A percentile compares a stretch with the other conserved stretches of the same genome.
Evolutionary conservation across 2,113 vertebrate genomes (phyloP).

Genomic region (Tautogolabrus adspersus): DNA sequence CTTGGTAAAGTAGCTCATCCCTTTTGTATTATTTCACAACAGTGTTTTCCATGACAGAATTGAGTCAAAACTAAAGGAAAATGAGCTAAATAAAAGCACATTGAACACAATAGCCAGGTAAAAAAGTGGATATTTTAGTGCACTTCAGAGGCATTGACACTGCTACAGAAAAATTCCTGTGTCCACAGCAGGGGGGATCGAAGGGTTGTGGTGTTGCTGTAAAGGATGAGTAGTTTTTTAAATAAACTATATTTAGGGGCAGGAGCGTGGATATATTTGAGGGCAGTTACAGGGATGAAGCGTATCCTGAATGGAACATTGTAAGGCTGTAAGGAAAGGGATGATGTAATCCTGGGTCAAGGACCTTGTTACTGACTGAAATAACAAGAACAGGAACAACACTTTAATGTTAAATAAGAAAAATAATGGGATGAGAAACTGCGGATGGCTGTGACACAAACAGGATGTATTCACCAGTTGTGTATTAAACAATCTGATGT

Average conservation of each 20-base stretch:
- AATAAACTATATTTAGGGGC: neutral
- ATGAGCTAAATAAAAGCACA: neutral
- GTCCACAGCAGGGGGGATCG: neutral
- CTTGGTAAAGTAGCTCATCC: no score
- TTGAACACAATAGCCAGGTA: neutral
- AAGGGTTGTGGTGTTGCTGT: neutral
- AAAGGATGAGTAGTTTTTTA: neutral
- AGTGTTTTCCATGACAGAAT: no score
- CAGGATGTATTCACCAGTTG: no score
- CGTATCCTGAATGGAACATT: neutral
- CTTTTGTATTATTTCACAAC: no score
- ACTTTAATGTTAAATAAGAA: no score
- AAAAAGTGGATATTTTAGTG: neutral
- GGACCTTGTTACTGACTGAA: no score
- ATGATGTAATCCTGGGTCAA: no score
- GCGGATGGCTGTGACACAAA: no score
- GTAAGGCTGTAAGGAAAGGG: neutral
- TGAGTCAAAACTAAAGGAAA: neutral
- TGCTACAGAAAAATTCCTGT: no score
- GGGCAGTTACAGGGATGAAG: neutral
- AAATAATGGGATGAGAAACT: no score
- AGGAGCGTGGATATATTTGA: neutral
- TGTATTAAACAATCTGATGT: neutral
- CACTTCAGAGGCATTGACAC: no score
- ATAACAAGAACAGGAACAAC: no score